Evolutionary conservation across 2,888 invertebrate genomes (phyloP).

Genomic region (Sinohyriopsis cumingii): DNA sequence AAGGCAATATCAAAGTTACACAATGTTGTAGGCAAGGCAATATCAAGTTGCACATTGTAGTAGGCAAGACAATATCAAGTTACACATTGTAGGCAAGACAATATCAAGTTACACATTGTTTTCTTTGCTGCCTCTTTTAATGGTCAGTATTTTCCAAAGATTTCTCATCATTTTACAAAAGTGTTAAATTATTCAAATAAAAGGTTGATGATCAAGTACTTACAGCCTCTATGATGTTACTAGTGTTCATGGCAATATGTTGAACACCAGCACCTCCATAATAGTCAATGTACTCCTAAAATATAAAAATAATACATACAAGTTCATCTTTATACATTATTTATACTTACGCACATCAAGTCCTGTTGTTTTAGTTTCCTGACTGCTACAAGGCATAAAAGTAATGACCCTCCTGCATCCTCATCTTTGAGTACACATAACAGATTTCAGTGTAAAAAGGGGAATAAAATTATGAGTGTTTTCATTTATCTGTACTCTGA

Average conservation of each 20-base stretch:
- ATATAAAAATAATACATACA: conserved; percentile 6
- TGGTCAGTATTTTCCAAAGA: background rate
- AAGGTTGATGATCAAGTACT: conserved; percentile 20
- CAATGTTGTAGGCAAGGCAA: background rate
- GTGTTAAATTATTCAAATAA: background rate
- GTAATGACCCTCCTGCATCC: too few relatives aligned
- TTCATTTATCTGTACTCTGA: too few relatives aligned
- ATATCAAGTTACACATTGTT: background rate
- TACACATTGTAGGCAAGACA: background rate
- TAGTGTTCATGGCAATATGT: conserved; percentile 97
- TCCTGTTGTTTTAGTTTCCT: background rate
- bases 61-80: background rate
- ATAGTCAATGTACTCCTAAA: conserved; percentile 94
- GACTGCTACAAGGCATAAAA: background rate
- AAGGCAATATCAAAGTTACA: too few relatives aligned
- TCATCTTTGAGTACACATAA: too few relatives aligned
- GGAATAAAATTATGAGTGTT: too few relatives aligned
- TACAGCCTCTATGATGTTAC: conserved; percentile 90
- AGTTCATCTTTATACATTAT: too few relatives aligned
- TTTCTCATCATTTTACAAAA: background rate
- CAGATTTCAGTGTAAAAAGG: too few relatives aligned
- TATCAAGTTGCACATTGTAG: background rate
- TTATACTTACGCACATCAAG: background rate
- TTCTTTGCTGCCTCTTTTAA: background rate
- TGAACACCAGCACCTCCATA: conserved; percentile 98